Percentiles rank a stretch among this genome's conserved stretches.
phyloP scores from a whole-genome alignment of 2,888 invertebrate species.

The Suillia variegata region DNA sequence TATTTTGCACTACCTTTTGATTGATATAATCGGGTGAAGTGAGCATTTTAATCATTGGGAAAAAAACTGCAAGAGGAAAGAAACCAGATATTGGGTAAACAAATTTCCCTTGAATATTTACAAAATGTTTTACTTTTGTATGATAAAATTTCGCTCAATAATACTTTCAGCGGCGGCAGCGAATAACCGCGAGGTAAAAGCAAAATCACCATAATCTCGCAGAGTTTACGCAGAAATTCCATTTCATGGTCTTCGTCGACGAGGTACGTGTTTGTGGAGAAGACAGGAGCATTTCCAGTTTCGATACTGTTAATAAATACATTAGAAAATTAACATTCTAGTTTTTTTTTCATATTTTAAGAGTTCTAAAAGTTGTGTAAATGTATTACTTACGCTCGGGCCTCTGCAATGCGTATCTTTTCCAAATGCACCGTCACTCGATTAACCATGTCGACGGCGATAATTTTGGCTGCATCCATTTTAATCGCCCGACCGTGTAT shows the following conservation, averaged over 20 bases:
- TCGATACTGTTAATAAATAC: constrained; percentile 63
- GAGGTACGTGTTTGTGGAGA: constrained; percentile 76
- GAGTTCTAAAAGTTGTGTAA: background rate
- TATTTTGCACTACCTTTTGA: constrained; percentile 80
- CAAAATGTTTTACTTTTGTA: constrained; percentile 72
- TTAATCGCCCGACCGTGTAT: constrained; percentile 74
- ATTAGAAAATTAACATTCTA: background rate
- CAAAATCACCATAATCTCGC: constrained; percentile 81
- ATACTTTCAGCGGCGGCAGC: constrained; percentile 75
- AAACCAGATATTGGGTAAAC: background rate
- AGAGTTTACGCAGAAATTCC: constrained; percentile 79
- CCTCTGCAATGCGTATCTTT: constrained; percentile 77
- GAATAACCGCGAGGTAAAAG: constrained; percentile 83
- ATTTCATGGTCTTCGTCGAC: constrained; percentile 75
- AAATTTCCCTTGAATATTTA: background rate
- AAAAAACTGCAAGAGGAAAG: constrained; percentile 63
- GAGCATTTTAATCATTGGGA: constrained; percentile 80
- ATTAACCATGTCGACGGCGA: constrained; percentile 81
- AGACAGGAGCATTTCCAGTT: constrained; percentile 69
- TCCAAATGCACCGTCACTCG: constrained; percentile 85
- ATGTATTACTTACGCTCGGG: constrained; percentile 72
- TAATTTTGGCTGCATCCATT: constrained; percentile 80
- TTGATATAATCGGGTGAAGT: constrained; percentile 93
- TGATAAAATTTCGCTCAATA: constrained; percentile 82
- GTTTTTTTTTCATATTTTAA: background rate